Conservation (phyloP, 2,888 invertebrate species). For the Pardosa pseudoannulata region DNA sequence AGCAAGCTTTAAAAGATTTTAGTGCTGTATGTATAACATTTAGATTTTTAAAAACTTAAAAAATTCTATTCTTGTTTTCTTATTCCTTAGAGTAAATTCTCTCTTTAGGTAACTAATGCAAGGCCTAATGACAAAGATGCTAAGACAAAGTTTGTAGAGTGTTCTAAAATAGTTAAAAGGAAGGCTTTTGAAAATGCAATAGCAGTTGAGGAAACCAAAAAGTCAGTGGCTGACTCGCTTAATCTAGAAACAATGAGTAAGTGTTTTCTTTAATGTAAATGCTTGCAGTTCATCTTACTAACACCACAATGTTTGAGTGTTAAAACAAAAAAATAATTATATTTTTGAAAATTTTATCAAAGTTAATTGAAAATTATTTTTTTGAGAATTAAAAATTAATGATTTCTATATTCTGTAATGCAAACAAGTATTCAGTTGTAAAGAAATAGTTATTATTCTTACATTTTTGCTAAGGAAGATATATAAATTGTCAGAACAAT, state of each 20-base stretch:
- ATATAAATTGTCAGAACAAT: no score
- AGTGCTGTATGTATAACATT: conserved; percentile 87
- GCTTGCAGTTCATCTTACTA: no score
- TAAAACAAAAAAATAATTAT: no score
- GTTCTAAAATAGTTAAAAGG: conserved; percentile 95
- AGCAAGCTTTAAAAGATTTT: conserved; percentile 96
- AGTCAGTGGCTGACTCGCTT: conserved; percentile 90
- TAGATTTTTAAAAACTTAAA: not conserved
- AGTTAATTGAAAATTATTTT: no score
- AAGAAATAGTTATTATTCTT: no score
- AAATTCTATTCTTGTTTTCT: no score
- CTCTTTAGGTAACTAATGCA: conserved; percentile 88
- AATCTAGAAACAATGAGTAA: conserved; percentile 93
- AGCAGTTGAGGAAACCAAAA: conserved; percentile 91
- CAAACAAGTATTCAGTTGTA: no score
- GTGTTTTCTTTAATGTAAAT: conserved; percentile 58
- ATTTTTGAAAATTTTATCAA: no score
- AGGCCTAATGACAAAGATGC: conserved; percentile 96
- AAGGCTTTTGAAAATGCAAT: conserved; percentile 98
- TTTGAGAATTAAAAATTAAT: no score
- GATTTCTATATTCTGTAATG: no score
- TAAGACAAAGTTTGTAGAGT: conserved; percentile 92
- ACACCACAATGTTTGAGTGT: no score
- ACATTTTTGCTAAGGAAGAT: no score
- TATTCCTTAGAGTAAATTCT: not conserved